Conservation (phyloP, 2,113 vertebrate genomes). For the Calyptomena viridis region DNA sequence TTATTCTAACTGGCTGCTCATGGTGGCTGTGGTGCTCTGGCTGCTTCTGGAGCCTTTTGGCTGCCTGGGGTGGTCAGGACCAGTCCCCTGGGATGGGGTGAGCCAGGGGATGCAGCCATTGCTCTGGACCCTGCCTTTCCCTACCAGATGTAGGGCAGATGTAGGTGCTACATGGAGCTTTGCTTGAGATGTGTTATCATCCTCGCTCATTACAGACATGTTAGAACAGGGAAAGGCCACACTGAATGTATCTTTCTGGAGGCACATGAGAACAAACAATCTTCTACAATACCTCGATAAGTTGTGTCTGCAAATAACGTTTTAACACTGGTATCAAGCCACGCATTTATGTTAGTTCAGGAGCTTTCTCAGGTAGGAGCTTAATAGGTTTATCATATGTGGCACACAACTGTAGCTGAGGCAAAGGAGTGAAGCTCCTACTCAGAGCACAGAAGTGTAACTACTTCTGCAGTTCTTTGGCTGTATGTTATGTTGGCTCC, state of each 20-base stretch:
- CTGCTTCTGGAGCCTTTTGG: fast-evolving
- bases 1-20: fast-evolving
- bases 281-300: fast-evolving
- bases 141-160: neutral
- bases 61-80: fast-evolving
- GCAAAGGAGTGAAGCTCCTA: neutral
- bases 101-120: fast-evolving
- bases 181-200: fast-evolving
- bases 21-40: neutral
- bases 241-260: fast-evolving
- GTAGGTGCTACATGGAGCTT: neutral
- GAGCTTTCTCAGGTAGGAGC: neutral
- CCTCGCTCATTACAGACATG: fast-evolving
- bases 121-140: fast-evolving
- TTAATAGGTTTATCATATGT: neutral
- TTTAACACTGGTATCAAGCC: neutral
- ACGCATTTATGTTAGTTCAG: fast-evolving
- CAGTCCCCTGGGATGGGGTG: neutral
- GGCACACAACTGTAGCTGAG: neutral
- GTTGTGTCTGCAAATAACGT: neutral
- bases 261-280: fast-evolving
- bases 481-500: neutral
- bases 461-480: neutral
- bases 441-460: neutral
- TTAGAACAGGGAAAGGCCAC: fast-evolving